phyloP scores from a whole-genome alignment of 2,888 invertebrate species.

The Tipula confusa region DNA sequence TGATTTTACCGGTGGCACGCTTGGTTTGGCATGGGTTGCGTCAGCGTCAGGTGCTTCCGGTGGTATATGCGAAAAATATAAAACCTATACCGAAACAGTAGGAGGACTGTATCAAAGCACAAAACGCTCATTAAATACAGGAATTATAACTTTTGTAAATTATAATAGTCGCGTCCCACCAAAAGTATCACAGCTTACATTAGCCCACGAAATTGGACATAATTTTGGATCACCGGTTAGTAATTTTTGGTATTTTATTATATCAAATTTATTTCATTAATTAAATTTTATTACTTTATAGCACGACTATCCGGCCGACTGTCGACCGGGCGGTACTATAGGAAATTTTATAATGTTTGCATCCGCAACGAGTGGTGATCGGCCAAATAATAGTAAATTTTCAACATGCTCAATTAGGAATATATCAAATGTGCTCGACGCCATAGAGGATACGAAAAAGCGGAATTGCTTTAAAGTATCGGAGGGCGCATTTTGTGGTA shows the following conservation, averaged over 20 bases:
- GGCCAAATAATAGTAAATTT: conserved; percentile 96
- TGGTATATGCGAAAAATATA: conserved; percentile 97
- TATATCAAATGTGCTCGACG: conserved; percentile 90
- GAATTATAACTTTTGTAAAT: conserved; percentile 98
- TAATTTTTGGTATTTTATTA: too few species aligned
- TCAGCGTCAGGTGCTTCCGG: conserved; percentile 96
- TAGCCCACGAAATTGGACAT: conserved; percentile 98
- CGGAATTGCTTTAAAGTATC: conserved; percentile 90
- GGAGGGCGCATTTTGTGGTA: conserved; percentile 96
- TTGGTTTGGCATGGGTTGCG: conserved; percentile 99
- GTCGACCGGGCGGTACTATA: conserved; percentile 81
- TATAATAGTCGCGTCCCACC: conserved; percentile 96
- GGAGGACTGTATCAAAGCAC: conserved; percentile 92
- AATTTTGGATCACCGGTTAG: conserved; percentile 97
- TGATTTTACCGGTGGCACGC: conserved; percentile 96
- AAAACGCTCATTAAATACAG: conserved; percentile 92
- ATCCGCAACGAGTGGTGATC: conserved; percentile 96
- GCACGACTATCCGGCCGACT: conserved; percentile 92
- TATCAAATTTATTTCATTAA: conserved; percentile 28
- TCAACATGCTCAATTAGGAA: conserved; percentile 91
- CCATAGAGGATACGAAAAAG: conserved; percentile 85
- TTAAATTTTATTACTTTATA: conserved; percentile 46
- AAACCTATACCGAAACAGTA: conserved; percentile 93
- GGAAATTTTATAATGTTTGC: conserved; percentile 99
- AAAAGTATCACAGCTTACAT: conserved; percentile 93